These are phyloP conservation scores for Atractosteus spatula DNA, from an alignment of 2,113 vertebrate genomes.

Conservation along the genomic window DNA sequence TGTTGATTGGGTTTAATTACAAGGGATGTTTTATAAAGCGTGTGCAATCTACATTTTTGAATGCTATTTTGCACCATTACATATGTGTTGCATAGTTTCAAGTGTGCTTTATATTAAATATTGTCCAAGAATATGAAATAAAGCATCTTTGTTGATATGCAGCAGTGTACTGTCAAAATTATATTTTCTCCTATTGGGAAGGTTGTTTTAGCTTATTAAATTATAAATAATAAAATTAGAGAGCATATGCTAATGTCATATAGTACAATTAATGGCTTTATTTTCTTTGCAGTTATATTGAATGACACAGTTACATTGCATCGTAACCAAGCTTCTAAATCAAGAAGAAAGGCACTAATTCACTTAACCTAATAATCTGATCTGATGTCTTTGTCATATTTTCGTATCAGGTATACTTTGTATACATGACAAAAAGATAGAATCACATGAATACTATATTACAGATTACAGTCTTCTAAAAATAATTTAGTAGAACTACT, in stretches of 20 bases:
- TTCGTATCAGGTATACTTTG: no score
- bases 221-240: not conserved
- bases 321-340: not conserved
- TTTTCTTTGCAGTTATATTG: not conserved
- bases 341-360: conserved; percentile 28
- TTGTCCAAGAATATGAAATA: not conserved
- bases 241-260: not conserved
- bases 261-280: not conserved
- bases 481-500: no score
- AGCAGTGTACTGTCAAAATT: not conserved
- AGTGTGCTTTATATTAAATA: not conserved
- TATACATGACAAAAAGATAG: no score
- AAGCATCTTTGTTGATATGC: not conserved
- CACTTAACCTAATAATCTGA: conserved; percentile 10
- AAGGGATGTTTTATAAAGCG: no score
- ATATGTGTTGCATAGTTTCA: no score
- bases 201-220: conserved; percentile 1
- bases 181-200: not conserved
- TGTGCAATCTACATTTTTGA: no score
- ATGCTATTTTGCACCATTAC: no score
- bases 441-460: no score
- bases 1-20: not conserved
- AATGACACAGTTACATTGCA: not conserved
- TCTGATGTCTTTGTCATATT: no score
- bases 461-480: no score